These are phyloP conservation scores for Datnioides undecimradiatus DNA, from an alignment of 2,113 vertebrate species.

Conservation along the genomic window DNA sequence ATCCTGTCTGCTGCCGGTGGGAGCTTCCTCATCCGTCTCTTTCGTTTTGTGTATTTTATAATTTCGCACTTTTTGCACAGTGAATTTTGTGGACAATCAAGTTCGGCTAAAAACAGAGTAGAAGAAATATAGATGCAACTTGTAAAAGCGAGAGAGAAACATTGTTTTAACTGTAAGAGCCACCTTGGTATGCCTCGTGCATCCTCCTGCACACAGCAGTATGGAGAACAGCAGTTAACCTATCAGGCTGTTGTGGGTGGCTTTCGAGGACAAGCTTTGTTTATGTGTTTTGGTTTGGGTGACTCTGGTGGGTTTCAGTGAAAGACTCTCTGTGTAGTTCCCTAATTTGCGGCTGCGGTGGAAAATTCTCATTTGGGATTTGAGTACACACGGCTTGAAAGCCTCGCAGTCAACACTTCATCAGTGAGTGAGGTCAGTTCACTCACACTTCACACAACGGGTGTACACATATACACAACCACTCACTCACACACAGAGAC, in stretches of 20 bases:
- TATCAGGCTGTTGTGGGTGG: conserved; percentile 53
- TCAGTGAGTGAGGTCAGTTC: conserved; percentile 77
- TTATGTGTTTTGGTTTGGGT: conserved; percentile 67
- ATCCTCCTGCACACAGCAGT: neutral
- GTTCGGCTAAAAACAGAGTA: neutral
- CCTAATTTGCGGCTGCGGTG: conserved; percentile 72
- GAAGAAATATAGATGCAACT: neutral
- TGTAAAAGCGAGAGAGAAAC: neutral
- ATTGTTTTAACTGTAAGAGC: neutral
- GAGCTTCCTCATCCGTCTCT: neutral
- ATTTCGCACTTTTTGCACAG: neutral
- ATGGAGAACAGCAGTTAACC: conserved; percentile 17
- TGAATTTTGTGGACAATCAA: neutral
- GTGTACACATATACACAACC: conserved; percentile 68
- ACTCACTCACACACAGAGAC: conserved; percentile 40
- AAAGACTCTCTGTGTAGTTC: conserved; percentile 72
- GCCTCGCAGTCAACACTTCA: conserved; percentile 81
- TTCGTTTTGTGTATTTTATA: neutral
- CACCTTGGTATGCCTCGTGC: neutral
- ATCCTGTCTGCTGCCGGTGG: neutral
- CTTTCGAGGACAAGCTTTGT: conserved; percentile 66
- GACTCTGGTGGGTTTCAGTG: conserved; percentile 65
- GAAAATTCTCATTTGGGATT: conserved; percentile 82
- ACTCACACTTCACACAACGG: conserved; percentile 68
- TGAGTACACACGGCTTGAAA: conserved; percentile 74